These are phyloP conservation scores for Papio anubis DNA, from an alignment of 2,113 vertebrate genomes.

Conservation along the genomic window DNA sequence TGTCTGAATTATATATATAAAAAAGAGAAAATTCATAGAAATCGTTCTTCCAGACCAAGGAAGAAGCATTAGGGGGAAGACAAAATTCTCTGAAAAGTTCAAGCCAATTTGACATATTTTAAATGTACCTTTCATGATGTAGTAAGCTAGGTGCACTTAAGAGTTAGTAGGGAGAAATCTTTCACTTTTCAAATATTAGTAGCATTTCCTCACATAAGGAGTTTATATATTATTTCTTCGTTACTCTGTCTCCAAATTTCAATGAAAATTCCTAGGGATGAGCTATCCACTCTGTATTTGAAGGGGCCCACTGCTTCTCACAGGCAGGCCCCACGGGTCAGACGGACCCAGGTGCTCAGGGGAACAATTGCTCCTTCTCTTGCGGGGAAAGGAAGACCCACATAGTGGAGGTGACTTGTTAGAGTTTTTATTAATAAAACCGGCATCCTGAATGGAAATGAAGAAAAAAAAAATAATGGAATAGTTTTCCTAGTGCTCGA, in stretches of 20 bases:
- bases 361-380: neutral
- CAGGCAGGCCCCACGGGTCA: neutral
- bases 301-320: neutral
- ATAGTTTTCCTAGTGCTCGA: slow-evolving; percentile 36
- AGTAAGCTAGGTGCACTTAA: neutral
- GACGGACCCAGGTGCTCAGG: neutral
- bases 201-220: neutral
- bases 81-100: slow-evolving; percentile 13
- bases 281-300: neutral
- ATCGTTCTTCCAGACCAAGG: neutral
- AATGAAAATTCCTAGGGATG: neutral
- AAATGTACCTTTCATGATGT: neutral
- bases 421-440: slow-evolving; percentile 48
- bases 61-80: neutral
- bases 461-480: neutral
- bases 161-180: neutral
- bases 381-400: neutral
- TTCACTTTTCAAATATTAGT: slow-evolving; percentile 14
- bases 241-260: slow-evolving; percentile 17
- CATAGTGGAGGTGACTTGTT: neutral
- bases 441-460: slow-evolving; percentile 41
- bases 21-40: neutral
- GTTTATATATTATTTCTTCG: slow-evolving; percentile 3
- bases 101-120: slow-evolving; percentile 1
- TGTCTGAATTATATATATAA: neutral